Base-by-base conservation (phyloP, 2,797 vertebrate genomes). In the Enteromius radiatus region DNA sequence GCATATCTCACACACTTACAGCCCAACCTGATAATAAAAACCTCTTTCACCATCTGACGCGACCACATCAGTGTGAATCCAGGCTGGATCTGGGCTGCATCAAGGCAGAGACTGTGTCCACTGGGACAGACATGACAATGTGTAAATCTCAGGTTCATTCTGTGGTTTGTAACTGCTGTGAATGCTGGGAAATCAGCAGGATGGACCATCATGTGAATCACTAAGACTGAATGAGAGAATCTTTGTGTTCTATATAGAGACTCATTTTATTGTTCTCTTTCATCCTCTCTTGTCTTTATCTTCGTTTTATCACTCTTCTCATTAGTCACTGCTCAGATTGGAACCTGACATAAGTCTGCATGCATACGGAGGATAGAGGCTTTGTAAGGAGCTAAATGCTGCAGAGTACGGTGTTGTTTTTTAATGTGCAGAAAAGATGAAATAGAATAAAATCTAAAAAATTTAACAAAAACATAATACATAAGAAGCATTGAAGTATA, bases 61-160 rank as follows among this genome's bases (percentile, higher is more conserved):
- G 2, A 69, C 64, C 49, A 59, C 49, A 77, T 69, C 36, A 77
- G 65, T 19, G 63, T n/a, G 36, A 17, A n/a, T n/a, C 10, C 9
- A n/a, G 61, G 7, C 69, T 21, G 43, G 70, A 52, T 65, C 33
- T 63, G 70, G 33, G 23, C 45, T n/a, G 45, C 31, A 41, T 75
- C 63, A 56, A 3, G 26, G 67, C 26, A 15, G 81, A 82, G 17
- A 33, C 45, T 47, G 65, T 77, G 73, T 71, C 45, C 43, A 56
- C 43, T 43, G 7, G 67, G n/a, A 68, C 71, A 70, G n/a, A 49
- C 43, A 70, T 49, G 33, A 63, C 56, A 77, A 81, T 67, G 33
- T 80, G 45, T 68, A 64, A 52, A 65, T 73, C 17, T 68, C 52
- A 75, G 63, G 67, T 41, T 70, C 71, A 68, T 43, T 41, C 75